Percentiles rank a stretch among this genome's conserved stretches.
Conservation (phyloP, 2,888 invertebrate species). For the Mesochorus sp. region DNA sequence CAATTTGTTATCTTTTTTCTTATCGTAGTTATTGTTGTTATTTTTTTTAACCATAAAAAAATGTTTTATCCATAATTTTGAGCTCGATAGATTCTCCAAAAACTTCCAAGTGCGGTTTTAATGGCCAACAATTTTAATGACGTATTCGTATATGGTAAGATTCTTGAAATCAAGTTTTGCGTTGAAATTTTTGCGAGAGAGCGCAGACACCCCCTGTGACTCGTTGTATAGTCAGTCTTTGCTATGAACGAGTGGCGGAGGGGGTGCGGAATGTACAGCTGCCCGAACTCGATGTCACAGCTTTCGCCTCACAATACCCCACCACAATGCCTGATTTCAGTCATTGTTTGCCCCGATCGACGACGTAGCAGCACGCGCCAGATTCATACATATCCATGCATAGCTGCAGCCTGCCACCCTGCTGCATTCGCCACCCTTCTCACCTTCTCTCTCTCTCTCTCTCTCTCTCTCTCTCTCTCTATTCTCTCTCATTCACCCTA, state of each 20-base stretch:
- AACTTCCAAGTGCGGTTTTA: too few species aligned
- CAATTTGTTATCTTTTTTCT: too few species aligned
- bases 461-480: constrained; percentile 14
- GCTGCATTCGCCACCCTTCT: constrained; percentile 21
- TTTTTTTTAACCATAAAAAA: too few species aligned
- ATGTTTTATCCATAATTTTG: too few species aligned
- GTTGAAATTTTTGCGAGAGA: constrained; percentile 41
- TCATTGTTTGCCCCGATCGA: constrained; percentile 76
- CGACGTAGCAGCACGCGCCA: constrained; percentile 75
- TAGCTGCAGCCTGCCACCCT: constrained; percentile 51
- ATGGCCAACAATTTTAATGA: too few species aligned
- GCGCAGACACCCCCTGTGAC: constrained; percentile 41
- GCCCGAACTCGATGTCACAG: constrained; percentile 80
- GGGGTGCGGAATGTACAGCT: constrained; percentile 73
- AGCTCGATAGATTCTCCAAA: too few species aligned
- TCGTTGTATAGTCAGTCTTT: constrained; percentile 37
- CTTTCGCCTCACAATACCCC: constrained; percentile 77
- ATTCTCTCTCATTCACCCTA: neutral
- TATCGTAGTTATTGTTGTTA: too few species aligned
- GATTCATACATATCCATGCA: constrained; percentile 64
- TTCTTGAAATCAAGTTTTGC: constrained; percentile 56
- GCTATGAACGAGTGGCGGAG: constrained; percentile 7
- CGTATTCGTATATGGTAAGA: too few species aligned
- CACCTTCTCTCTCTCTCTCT: constrained; percentile 6
- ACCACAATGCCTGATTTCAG: constrained; percentile 80